Base-by-base conservation (phyloP, 23 tunicate genomes). In the Styela clava region DNA sequence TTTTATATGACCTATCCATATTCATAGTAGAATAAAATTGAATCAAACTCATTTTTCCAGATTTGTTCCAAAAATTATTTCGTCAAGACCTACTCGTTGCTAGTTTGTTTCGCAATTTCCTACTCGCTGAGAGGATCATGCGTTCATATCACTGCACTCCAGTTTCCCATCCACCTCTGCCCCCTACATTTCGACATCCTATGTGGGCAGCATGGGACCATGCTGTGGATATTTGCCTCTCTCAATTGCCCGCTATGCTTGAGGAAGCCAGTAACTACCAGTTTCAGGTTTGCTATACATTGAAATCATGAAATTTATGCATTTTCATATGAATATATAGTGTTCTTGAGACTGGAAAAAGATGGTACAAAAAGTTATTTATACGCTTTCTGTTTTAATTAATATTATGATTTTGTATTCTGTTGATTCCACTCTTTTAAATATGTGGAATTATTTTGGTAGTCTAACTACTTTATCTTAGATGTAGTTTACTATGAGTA, bases 181-280 rank as follows among this genome's bases (percentile, higher is more conserved):
- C 98, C 18, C 85, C 94, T n/a, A 89, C 95, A 3, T 88, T 83
- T 78, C 74, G 92, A n/a, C 98, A 94, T 64, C 98, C 91, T 0
- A 88, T 94, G 98, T 94, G 98, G 98, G 79, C 79, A 23, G 91
- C 95, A 0, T 94, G 98, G 98, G 98, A 94, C 69, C 88, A 88
- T 69, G 87, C 95, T 5, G 95, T 94, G 18, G 98, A 94, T 34
- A 85, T 83, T 65, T 88, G 95, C 61, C 44, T 94, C 2, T 82
- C 95, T 16, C 98, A 94, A 83, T 76, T 94, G 22, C 91, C 93
- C 1, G 90, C 82, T 70, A 51, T 88, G 73, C 72, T 91, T 19
- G 84, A 87, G 24, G 89, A 93, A 30, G 24, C 85, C 30, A 65
- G 62, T 20, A 71, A 69, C 18, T 93, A 93, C 51, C 86, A 71